These are phyloP conservation scores for Stegastes partitus DNA, from an alignment of 2,113 vertebrate genomes.

Conservation along the genomic window DNA sequence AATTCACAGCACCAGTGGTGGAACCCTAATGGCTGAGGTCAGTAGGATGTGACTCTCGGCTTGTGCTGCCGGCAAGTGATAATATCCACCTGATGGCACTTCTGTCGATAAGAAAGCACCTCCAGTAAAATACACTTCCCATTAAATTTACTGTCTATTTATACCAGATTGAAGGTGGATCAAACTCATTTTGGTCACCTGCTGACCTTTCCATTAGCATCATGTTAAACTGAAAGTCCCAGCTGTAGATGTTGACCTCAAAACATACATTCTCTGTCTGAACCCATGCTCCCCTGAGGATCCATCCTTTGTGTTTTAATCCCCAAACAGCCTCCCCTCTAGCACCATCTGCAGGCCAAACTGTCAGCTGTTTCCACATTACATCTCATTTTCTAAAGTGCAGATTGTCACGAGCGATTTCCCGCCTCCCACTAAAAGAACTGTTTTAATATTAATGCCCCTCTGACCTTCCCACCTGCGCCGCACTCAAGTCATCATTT, in stretches of 20 bases:
- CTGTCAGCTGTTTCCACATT: background rate
- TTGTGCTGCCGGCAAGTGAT: background rate
- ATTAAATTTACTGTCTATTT: background rate
- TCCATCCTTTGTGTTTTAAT: conserved; percentile 7
- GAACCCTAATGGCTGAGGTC: background rate
- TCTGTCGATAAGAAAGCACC: background rate
- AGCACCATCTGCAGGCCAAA: background rate
- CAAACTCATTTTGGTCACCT: too few species aligned
- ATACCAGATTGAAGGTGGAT: background rate
- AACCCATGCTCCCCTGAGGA: background rate
- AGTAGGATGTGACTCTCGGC: background rate
- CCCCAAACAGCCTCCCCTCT: background rate
- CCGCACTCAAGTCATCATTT: conserved; percentile 5
- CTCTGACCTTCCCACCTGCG: conserved; percentile 35
- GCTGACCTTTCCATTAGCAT: too few species aligned
- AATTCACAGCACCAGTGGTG: background rate
- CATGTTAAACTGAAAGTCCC: too few species aligned
- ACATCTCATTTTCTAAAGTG: background rate
- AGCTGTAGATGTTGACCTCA: background rate
- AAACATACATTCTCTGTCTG: background rate
- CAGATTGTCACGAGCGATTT: conserved; percentile 14
- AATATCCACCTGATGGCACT: conserved; percentile 3
- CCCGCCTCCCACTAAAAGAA: conserved; percentile 1
- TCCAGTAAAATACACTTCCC: background rate
- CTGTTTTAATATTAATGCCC: conserved; percentile 18